A percentile compares a stretch with the other conserved stretches of the same genome.
phyloP scores from a whole-genome alignment of 2,113 vertebrate genomes.

The Phocoena phocoena region DNA sequence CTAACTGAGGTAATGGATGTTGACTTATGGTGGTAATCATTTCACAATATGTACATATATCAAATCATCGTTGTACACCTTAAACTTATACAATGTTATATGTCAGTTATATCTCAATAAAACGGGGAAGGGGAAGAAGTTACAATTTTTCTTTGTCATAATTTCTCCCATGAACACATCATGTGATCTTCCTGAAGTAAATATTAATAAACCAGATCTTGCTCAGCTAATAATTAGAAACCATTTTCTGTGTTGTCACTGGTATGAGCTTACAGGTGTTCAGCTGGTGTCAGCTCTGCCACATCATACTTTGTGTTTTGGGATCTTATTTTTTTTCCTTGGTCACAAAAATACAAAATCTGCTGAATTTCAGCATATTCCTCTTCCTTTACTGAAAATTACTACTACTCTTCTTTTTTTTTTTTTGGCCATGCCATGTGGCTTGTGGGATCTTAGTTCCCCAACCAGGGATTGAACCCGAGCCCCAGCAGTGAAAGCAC shows the following conservation, averaged over 20 bases:
- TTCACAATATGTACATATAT: not conserved
- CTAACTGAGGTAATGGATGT: not conserved
- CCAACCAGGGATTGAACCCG: not conserved
- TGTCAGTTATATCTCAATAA: not conserved
- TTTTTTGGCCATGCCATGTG: rapidly evolving
- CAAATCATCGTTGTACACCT: not conserved
- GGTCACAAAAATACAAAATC: not conserved
- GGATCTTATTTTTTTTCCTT: not conserved
- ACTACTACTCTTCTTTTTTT: not conserved
- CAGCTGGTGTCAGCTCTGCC: not conserved
- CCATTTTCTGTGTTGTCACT: not conserved
- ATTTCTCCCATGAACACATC: not conserved
- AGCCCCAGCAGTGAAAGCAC: not conserved
- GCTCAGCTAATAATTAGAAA: not conserved
- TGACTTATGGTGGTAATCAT: not conserved
- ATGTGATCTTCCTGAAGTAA: not conserved
- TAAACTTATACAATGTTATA: not conserved
- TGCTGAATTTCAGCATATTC: not conserved
- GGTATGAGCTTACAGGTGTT: not conserved
- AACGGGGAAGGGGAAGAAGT: not conserved
- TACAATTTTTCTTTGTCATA: not conserved
- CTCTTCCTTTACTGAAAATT: not conserved
- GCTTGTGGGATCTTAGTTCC: not conserved
- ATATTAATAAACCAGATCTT: not conserved
- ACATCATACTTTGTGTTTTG: not conserved